Base-by-base conservation (phyloP, 2,797 vertebrate species). In the Pachyuromys duprasi region DNA sequence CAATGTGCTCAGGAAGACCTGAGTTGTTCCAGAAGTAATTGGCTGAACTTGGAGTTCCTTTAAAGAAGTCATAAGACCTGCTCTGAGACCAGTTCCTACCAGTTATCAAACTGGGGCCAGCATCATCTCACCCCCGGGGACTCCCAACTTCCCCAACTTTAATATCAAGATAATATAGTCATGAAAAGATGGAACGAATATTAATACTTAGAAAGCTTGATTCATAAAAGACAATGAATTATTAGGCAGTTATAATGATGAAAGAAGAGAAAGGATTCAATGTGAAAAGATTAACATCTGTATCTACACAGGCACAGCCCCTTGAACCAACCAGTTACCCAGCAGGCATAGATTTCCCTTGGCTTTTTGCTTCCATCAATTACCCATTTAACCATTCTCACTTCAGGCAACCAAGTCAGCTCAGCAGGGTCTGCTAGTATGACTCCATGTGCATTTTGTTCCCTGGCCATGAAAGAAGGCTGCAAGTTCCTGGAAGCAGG, bases 321-420 rank as follows among this genome's bases (percentile, higher is more conserved):
- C 42, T 15, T 53, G 45, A 17, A 26, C 86, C 53, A 72, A 70
- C 82, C 79, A 86, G 86, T 24, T 31, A 39, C 70, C 36, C 89
- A 65, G 75, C 72, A 33, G 76, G 87, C 24, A 3, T 9, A 55
- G 33, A 8, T 83, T 94, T 82, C 80, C 94, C 36, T n/a, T 82
- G 91, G 96, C 91, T 70, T 63, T 94, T 36, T 36, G 88, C 33
- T 88, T 70, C 93, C 90, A 93, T 95, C 90, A 70, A 78, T 96
- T 96, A 96, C 84, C 84, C 86, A 79, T 60, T 84, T 97, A 95
- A 86, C 90, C 86, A 74, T 79, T 86, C 81, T 93, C 81, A 49
- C 81, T 89, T 92, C 88, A 95, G 93, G 94, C 72, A 92, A 91
- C 69, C 72, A 65, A 86, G 42, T 90, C 84, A 89, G 88, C 95